Percentiles rank a stretch among this genome's conserved stretches.
Evolutionary conservation across 2,888 invertebrate genomes (phyloP).

Genomic region (Leptopilina myrica): DNA sequence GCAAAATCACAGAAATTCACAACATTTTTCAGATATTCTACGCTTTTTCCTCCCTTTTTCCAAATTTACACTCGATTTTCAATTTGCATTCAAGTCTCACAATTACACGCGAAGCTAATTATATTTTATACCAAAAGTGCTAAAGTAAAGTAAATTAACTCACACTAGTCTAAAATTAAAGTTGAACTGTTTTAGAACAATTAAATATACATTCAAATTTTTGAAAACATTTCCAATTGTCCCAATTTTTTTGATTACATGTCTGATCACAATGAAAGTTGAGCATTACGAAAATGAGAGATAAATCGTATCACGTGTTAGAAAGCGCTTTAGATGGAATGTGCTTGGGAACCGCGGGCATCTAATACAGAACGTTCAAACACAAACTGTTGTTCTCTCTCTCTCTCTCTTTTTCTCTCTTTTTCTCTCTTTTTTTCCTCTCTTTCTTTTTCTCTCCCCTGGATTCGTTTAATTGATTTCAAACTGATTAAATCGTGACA

Average conservation of each 20-base stretch:
- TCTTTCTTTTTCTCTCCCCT: constrained; percentile 37
- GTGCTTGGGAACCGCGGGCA: constrained; percentile 34
- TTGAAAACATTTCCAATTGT: no score
- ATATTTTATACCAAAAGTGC: no score
- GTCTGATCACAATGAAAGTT: not conserved
- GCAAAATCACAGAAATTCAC: not conserved
- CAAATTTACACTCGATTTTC: no score
- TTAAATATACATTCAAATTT: not conserved
- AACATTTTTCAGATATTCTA: constrained; percentile 1
- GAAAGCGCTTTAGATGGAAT: constrained; percentile 30
- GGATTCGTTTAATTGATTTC: constrained; percentile 23
- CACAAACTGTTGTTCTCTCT: constrained; percentile 7
- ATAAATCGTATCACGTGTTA: constrained; percentile 36
- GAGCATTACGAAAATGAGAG: constrained; percentile 21
- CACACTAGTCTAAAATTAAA: no score
- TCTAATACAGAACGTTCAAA: constrained; percentile 7
- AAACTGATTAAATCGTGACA: constrained; percentile 31
- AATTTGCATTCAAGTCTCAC: no score
- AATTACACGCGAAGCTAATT: no score
- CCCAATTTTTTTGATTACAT: no score
- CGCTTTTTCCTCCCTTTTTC: not conserved
- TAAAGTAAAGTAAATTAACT: no score
- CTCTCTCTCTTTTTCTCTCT: constrained; percentile 33
- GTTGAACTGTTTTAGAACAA: no score
- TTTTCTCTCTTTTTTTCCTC: not conserved